These are phyloP conservation scores for Panagrolaimus sp. DNA, from an alignment of 1,140 invertebrate genomes.

Conservation along the genomic window DNA sequence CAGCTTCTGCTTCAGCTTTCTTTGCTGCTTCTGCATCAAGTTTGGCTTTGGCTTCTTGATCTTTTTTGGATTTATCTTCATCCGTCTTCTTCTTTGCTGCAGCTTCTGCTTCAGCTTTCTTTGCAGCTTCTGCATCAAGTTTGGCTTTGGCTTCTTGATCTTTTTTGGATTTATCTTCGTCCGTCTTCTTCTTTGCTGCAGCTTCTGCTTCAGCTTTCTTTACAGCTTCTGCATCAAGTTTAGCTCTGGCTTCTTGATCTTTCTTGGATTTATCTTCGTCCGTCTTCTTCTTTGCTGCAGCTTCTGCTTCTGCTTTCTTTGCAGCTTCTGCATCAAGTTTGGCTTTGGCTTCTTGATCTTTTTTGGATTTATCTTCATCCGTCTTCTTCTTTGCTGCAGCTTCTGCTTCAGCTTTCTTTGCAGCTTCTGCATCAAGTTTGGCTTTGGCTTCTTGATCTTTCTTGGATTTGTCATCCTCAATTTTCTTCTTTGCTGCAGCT, in stretches of 20 bases:
- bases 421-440: background rate
- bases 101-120: background rate
- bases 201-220: background rate
- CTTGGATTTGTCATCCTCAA: background rate
- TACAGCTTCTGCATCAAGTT: background rate
- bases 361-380: background rate
- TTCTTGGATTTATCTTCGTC: background rate
- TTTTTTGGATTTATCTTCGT: background rate
- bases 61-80: background rate
- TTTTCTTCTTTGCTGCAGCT: conserved; percentile 2
- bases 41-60: no score
- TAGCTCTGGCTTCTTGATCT: background rate
- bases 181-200: background rate
- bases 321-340: conserved; percentile 2
- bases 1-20: background rate
- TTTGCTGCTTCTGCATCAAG: background rate
- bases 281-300: background rate
- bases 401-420: background rate
- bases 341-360: background rate
- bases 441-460: background rate
- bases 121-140: background rate
- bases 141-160: background rate
- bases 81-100: background rate
- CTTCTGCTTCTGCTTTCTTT: conserved; percentile 4
- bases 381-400: background rate